phyloP scores from a whole-genome alignment of 2,888 invertebrate genomes.

The Pilophorus perplexus region DNA sequence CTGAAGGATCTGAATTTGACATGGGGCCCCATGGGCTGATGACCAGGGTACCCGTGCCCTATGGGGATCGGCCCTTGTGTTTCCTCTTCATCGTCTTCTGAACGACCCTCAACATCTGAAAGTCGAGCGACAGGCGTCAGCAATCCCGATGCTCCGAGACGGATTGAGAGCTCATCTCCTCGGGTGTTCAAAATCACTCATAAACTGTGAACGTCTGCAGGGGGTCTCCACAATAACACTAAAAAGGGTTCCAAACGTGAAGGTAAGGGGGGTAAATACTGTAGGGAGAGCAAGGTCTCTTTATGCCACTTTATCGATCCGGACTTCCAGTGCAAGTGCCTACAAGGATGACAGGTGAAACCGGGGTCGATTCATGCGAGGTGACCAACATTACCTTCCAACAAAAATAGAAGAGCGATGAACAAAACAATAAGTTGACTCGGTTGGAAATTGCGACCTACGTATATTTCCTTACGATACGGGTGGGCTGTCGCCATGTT shows the following conservation, averaged over 20 bases:
- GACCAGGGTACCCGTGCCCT: constrained; percentile 8
- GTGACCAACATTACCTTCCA: constrained; percentile 34
- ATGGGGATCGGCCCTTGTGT: constrained; percentile 18
- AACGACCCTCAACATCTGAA: constrained; percentile 32
- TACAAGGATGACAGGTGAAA: neutral
- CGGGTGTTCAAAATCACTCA: constrained; percentile 1
- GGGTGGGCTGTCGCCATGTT: constrained; percentile 34
- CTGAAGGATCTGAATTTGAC: constrained; percentile 3
- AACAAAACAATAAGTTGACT: constrained; percentile 27
- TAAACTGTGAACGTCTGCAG: neutral
- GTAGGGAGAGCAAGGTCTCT: constrained; percentile 7
- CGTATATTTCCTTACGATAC: constrained; percentile 6
- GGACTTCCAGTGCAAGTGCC: constrained; percentile 13
- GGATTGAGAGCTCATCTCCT: constrained; percentile 2
- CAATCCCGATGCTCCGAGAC: neutral
- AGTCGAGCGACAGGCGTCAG: constrained; percentile 32
- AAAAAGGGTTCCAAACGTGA: neutral
- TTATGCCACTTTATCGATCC: constrained; percentile 34
- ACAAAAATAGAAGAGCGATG: constrained; percentile 34
- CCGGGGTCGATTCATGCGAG: constrained; percentile 26
- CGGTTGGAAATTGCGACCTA: constrained; percentile 19
- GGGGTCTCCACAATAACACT: neutral
- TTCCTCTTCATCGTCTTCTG: constrained; percentile 31
- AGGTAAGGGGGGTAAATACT: constrained; percentile 21
- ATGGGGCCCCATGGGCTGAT: constrained; percentile 22